phyloP scores from a whole-genome alignment of 2,113 vertebrate species.

The Xiphophorus couchianus region DNA sequence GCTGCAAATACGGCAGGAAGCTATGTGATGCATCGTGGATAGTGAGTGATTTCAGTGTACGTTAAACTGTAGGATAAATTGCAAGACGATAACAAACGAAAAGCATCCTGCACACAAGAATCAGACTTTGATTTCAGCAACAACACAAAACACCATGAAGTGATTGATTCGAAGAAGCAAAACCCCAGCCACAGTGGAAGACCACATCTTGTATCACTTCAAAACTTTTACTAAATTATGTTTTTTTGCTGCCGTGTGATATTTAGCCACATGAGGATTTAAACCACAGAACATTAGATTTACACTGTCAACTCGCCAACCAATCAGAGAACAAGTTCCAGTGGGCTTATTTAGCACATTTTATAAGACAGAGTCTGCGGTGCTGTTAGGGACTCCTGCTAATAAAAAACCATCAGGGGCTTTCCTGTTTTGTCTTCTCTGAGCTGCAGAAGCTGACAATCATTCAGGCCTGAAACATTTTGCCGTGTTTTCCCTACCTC shows the following conservation, averaged over 20 bases:
- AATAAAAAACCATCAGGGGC: constrained; percentile 68
- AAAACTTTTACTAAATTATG: not conserved
- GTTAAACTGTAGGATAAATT: constrained; percentile 2
- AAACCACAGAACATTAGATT: constrained; percentile 34
- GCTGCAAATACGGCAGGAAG: no score
- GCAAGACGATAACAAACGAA: constrained; percentile 31
- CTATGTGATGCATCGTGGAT: not conserved
- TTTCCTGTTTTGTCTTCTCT: constrained; percentile 75
- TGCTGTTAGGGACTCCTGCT: constrained; percentile 67
- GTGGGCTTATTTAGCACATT: constrained; percentile 41
- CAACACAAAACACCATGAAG: constrained; percentile 2
- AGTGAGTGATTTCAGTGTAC: not conserved
- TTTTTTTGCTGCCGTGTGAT: constrained; percentile 17
- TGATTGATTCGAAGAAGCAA: constrained; percentile 10
- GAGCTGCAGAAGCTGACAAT: constrained; percentile 48
- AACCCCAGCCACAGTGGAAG: constrained; percentile 4
- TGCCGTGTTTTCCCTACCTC: constrained; percentile 66
- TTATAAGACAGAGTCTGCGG: constrained; percentile 53
- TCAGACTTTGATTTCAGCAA: constrained; percentile 13
- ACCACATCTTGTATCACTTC: constrained; percentile 11
- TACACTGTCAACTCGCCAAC: constrained; percentile 30
- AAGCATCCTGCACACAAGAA: not conserved
- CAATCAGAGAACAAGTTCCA: constrained; percentile 32
- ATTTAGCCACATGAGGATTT: constrained; percentile 32
- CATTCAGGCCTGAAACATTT: constrained; percentile 62